Percentiles rank a stretch among this genome's conserved stretches.
These are phyloP conservation scores for Athene cunicularia DNA, from an alignment of 2,113 vertebrate genomes.

Conservation along the genomic window DNA sequence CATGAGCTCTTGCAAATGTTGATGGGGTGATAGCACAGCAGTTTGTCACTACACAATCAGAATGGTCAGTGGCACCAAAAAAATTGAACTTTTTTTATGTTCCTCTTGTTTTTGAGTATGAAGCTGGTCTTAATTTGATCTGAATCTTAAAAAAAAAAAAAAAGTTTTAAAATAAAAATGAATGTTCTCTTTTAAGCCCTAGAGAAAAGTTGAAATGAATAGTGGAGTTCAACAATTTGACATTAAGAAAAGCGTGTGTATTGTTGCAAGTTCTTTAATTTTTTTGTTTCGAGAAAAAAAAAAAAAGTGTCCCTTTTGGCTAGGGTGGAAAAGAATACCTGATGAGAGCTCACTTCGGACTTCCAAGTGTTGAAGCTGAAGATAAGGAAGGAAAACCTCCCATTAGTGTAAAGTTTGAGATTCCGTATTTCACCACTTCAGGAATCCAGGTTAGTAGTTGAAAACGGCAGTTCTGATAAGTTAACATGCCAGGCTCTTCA, in stretches of 20 bases:
- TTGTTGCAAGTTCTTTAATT: not conserved
- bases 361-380: slow-evolving; percentile 97
- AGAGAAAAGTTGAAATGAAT: not conserved
- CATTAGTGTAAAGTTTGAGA: slow-evolving; percentile 97
- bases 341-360: slow-evolving; percentile 95
- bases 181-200: not conserved
- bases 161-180: not conserved
- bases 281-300: not conserved
- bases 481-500: not conserved
- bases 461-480: not conserved
- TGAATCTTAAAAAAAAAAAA: not conserved
- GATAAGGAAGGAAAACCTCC: slow-evolving; percentile 98
- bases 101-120: not conserved
- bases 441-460: slow-evolving; percentile 89
- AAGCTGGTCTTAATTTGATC: not conserved
- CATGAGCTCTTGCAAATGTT: not conserved
- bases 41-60: not conserved
- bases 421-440: slow-evolving; percentile 98
- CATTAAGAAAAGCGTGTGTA: not conserved
- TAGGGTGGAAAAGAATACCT: slow-evolving; percentile 98
- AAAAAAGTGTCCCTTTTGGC: not conserved
- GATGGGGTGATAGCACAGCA: not conserved
- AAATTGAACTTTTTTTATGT: not conserved
- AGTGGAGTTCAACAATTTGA: not conserved
- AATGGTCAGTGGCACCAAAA: not conserved